Evolutionary conservation across 2,888 invertebrate species (phyloP), one percentile per base, ranked within the genome.

Genomic region (Dioctria rufipes): DNA sequence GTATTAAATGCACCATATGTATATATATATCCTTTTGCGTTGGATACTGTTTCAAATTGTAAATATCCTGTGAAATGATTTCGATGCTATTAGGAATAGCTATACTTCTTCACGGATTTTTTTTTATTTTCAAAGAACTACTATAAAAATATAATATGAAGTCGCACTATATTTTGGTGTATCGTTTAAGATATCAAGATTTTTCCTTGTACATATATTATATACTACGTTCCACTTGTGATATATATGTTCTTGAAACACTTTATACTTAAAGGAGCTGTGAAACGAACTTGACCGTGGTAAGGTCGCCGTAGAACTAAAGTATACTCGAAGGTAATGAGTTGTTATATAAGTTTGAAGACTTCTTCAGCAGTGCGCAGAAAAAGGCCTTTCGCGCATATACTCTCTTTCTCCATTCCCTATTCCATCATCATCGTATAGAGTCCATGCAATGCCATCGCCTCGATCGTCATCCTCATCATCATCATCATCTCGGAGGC

Each of bases 331-430:
- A 87, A 87, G 86, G 86, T 86, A 87, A 87, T 88, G 86, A 87
- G 87, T 87, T 88, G 88, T 88, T 88, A 89, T 89, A 88, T 88
- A 88, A 89, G 88, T 88, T 87, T 86, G 86, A 88, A 86, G 86
- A 86, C 86, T 87, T 87, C 87, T 86, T 86, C 82, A 77, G 49
- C 63, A 77, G 63, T 60, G 25, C 25, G 25, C 25, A 65, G 73
- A 80, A 80, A 63, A 65, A 73, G 66, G 63, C 71, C 46, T 80
- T 71, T 78, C 63, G 61, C 61, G 25, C 25, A 25, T 25, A 46
- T 61, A 81, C 78, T 81, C 81, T 82, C 80, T 80, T 80, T 81
- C 81, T 80, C 43, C 81, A 83, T 83, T 82, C 83, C 82, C 77
- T 84, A 82, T 83, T 82, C 83, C 81, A 81, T 83, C 81, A 54